Conservation (phyloP, 2,888 invertebrate genomes). For the Heteromurus nitidus region DNA sequence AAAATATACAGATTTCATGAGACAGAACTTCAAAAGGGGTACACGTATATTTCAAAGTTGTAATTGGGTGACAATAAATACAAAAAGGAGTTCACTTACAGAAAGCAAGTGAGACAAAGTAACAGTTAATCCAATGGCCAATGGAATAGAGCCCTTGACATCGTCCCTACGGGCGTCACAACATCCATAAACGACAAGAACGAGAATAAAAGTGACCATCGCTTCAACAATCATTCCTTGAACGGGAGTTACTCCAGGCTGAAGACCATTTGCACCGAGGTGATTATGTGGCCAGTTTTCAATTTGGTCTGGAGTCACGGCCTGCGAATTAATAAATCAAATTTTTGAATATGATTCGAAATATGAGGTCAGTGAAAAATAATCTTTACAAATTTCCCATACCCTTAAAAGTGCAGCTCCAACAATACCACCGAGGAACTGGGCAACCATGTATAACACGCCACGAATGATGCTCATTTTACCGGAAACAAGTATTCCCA, state of each 20-base stretch:
- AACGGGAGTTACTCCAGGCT: slow-evolving; percentile 52
- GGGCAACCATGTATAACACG: slow-evolving; percentile 69
- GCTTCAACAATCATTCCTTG: slow-evolving; percentile 72
- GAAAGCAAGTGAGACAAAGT: slow-evolving; percentile 89
- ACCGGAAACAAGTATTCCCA: slow-evolving; percentile 71
- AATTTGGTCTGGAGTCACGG: slow-evolving; percentile 29
- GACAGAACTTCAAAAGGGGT: too few species aligned
- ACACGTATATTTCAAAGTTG: too few species aligned
- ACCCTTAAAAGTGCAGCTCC: slow-evolving; percentile 68
- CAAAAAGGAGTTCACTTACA: slow-evolving; percentile 84
- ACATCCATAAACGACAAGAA: slow-evolving; percentile 72
- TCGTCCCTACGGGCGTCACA: slow-evolving; percentile 72
- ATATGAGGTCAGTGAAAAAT: too few species aligned
- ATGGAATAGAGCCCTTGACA: slow-evolving; percentile 82
- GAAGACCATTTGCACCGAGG: slow-evolving; percentile 70
- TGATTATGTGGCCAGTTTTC: slow-evolving; percentile 57
- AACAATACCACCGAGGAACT: slow-evolving; percentile 69
- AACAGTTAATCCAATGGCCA: slow-evolving; percentile 92
- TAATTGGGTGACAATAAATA: too few species aligned
- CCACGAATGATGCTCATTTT: slow-evolving; percentile 71
- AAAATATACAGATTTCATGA: too few species aligned
- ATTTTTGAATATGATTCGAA: background rate
- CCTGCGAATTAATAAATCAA: slow-evolving; percentile 22
- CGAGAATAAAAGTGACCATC: slow-evolving; percentile 72
- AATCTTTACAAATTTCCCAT: too few species aligned